Evolutionary conservation across 2,113 vertebrate species (phyloP), one percentile per base, ranked within the genome.

Genomic region (Coptodon rendalli): DNA sequence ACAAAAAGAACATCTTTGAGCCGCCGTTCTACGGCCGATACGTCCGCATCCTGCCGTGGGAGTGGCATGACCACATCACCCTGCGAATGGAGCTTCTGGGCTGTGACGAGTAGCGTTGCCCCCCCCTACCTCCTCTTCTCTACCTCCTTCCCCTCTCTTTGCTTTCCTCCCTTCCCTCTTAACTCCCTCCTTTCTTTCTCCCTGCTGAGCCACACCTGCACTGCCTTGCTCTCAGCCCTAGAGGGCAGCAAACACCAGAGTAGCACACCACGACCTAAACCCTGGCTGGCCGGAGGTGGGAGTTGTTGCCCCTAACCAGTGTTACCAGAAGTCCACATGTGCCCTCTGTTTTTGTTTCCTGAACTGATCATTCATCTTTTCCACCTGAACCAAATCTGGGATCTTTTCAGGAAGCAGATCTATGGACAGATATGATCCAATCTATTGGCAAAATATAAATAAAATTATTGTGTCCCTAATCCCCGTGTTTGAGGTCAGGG

Each of bases 31-130:
- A 93, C 0, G 95, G 97, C 7, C 98, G 97, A 38, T 98, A 96
- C 0, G 92, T 99, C 19, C 98, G 98, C 52, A 87, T 99, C 91
- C 94, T 98, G 93, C 98, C 98, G 0, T 97, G 98, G 95, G 96
- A 97, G 81, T 99, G 99, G 99, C 97, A 99, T 79, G 97, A 98
- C 86, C 96, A 96, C 57, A 99, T 99, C 96, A 99, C 99, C 40
- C 95, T 99, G 90, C 97, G 98, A 0, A 93, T 98, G 95, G 99
- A 99, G 95, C 97, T 99, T 50, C 97, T 99, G 92, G 99, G 99
- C 91, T 99, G 98, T 2, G 96, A 98, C 1, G 95, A 97, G 89
- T 97, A 97, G 94, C 80, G 2, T 48, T 7, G 5, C 29, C 19
- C 61, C 10, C 17, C 5, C 14, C 38, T 3, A n/a, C n/a, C 40